Evolutionary conservation across 1,140 invertebrate genomes (phyloP).

Genomic region (Aphis craccivora): DNA sequence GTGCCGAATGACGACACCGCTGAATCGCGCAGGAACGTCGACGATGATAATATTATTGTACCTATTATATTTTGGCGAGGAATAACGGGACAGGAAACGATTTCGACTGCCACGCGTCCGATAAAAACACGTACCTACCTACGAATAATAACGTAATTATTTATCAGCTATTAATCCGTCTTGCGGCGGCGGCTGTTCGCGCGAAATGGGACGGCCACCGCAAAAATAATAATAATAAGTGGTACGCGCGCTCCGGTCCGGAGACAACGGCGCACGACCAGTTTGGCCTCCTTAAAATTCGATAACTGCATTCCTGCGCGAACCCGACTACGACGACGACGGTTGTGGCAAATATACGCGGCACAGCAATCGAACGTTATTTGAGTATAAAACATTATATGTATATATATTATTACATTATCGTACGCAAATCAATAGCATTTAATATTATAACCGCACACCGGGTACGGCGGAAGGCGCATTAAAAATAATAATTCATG

Average conservation of each 20-base stretch:
- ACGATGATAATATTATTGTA: neutral
- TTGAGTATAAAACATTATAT: neutral
- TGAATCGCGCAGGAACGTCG: neutral
- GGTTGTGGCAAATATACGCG: neutral
- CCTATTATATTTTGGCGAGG: neutral
- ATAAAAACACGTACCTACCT: neutral
- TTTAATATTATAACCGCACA: neutral
- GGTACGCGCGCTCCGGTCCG: conserved; percentile 7
- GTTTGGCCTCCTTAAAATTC: conserved; percentile 57
- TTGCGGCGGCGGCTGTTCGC: neutral
- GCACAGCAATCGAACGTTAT: neutral
- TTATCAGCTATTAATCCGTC: conserved; percentile 25
- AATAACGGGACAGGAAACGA: neutral
- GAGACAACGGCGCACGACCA: conserved; percentile 29
- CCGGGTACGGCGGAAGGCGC: neutral
- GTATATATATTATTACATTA: neutral
- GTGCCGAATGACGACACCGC: neutral
- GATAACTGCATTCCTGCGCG: conserved; percentile 46
- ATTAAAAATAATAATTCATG: neutral
- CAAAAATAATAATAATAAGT: conserved; percentile 34
- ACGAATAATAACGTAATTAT: neutral
- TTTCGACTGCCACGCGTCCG: neutral
- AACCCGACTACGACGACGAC: neutral
- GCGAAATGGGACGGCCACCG: conserved; percentile 21
- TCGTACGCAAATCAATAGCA: neutral